Evolutionary conservation across 2,888 invertebrate species (phyloP).

Genomic region (Mesoligia furuncula): DNA sequence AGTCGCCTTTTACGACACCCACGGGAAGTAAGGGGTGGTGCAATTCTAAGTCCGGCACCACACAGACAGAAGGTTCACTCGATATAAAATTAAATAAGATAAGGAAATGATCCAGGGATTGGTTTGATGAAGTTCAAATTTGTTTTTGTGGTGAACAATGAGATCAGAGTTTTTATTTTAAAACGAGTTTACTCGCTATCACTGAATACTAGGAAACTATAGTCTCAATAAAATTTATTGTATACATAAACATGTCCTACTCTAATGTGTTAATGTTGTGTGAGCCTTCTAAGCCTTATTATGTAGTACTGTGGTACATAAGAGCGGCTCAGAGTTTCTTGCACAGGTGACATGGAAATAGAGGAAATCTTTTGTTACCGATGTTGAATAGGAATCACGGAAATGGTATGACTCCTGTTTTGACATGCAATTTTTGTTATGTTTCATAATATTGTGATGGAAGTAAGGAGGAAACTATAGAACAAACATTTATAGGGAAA

Average conservation of each 20-base stretch:
- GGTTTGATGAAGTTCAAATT: too few species aligned
- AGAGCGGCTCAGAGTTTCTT: slow-evolving; percentile 42
- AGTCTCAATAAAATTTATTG: background rate
- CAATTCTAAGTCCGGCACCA: too few species aligned
- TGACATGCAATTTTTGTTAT: slow-evolving; percentile 33
- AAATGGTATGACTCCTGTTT: slow-evolving; percentile 25
- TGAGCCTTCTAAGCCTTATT: slow-evolving; percentile 11
- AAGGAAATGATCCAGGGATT: too few species aligned
- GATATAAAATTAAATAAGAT: too few species aligned
- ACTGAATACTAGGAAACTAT: background rate
- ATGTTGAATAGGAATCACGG: slow-evolving; percentile 39
- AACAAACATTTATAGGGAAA: background rate
- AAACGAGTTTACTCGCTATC: background rate
- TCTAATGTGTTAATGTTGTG: background rate
- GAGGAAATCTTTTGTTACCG: slow-evolving; percentile 50
- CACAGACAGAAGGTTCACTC: slow-evolving; percentile 25
- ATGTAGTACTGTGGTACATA: background rate
- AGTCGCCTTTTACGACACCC: too few species aligned
- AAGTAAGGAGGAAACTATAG: background rate
- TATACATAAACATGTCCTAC: background rate
- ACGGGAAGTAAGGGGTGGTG: too few species aligned
- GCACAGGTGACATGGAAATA: slow-evolving; percentile 56
- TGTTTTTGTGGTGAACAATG: background rate
- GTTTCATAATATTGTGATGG: background rate
- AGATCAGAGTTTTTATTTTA: too few species aligned